phyloP scores from a whole-genome alignment of 2,797 vertebrate species.

The Typhlichthys subterraneus region DNA sequence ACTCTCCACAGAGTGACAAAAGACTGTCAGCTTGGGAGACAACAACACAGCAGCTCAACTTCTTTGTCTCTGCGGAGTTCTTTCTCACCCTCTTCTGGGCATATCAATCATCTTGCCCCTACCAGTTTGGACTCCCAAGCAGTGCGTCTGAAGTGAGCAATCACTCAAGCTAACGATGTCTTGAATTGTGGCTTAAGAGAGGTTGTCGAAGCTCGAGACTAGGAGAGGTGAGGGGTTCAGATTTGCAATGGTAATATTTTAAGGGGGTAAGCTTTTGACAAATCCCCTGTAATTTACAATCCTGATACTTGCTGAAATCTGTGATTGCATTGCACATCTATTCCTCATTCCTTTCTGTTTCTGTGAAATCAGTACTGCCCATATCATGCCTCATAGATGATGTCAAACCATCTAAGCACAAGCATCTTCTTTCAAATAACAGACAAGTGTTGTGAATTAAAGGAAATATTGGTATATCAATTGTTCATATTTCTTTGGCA shows the following conservation, averaged over 20 bases:
- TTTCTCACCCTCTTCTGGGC: conserved; percentile 7
- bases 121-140: conserved; percentile 35
- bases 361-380: no score
- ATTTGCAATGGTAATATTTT: conserved; percentile 12
- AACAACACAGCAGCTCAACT: background rate
- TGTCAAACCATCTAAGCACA: no score
- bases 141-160: conserved; percentile 34
- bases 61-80: background rate
- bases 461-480: no score
- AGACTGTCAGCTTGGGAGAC: background rate
- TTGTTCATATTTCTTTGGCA: no score
- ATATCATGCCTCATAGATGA: no score
- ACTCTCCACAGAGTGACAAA: background rate
- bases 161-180: conserved; percentile 55
- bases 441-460: no score
- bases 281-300: no score
- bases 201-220: conserved; percentile 26
- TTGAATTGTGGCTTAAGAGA: conserved; percentile 42
- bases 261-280: background rate
- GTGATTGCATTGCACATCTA: no score
- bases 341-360: no score
- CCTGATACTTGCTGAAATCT: no score
- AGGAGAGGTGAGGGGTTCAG: conserved; percentile 9
- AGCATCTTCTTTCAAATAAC: no score
- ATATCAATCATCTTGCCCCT: conserved; percentile 46